phyloP scores from a whole-genome alignment of 1,140 invertebrate species.

The Drosophila bocqueti region DNA sequence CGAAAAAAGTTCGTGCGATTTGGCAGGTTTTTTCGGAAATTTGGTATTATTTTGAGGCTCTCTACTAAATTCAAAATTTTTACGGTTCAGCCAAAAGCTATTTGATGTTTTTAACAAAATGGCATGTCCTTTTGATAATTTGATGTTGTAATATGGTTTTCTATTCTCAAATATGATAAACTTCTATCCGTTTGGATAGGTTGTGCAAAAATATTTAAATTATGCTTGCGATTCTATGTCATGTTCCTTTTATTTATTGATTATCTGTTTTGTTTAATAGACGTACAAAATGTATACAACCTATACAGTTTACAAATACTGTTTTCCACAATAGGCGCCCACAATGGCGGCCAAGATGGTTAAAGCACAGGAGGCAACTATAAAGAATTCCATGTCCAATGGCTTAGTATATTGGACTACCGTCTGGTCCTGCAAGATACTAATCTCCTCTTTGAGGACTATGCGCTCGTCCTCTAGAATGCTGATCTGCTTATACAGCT shows the following conservation, averaged over 20 bases:
- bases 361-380: background rate
- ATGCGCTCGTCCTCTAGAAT: constrained; percentile 37
- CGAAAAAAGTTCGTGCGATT: background rate
- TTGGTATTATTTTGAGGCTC: background rate
- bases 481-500: constrained; percentile 25
- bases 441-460: constrained; percentile 25
- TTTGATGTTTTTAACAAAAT: background rate
- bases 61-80: background rate
- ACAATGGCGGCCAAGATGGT: constrained; percentile 13
- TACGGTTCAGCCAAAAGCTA: background rate
- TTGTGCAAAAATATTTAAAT: background rate
- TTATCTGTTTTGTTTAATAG: constrained; percentile 2
- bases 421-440: background rate
- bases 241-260: background rate
- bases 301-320: constrained; percentile 6
- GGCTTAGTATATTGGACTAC: background rate
- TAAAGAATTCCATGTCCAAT: background rate
- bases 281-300: background rate
- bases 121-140: no score
- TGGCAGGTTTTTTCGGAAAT: background rate
- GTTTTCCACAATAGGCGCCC: constrained; percentile 23
- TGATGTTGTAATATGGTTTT: background rate
- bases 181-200: background rate
- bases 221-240: no score
- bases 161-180: background rate